phyloP scores from a whole-genome alignment of 2,888 invertebrate species.

The Rhagophthalmus giganteus region DNA sequence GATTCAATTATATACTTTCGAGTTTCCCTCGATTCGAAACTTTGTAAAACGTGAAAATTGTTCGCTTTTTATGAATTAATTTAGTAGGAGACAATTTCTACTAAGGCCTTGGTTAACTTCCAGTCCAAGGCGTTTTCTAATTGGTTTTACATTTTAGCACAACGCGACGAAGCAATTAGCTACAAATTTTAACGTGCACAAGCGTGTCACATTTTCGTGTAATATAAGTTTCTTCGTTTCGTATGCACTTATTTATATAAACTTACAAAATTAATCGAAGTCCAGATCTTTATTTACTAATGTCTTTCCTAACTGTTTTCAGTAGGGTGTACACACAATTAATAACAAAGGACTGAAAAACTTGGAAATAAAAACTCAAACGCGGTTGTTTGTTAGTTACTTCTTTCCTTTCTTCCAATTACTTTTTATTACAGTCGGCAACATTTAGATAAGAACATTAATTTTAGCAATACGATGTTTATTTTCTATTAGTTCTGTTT shows the following conservation, averaged over 20 bases:
- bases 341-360: slow-evolving; percentile 3
- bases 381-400: no score
- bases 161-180: slow-evolving; percentile 24
- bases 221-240: no score
- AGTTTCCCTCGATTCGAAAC: slow-evolving; percentile 39
- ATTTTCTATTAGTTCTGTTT: slow-evolving; percentile 10
- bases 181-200: slow-evolving; percentile 18
- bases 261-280: neutral
- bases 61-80: slow-evolving; percentile 36
- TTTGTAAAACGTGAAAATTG: slow-evolving; percentile 40
- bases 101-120: slow-evolving; percentile 24
- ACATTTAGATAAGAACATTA: slow-evolving; percentile 8
- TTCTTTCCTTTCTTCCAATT: no score
- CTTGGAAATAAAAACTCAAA: no score
- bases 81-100: slow-evolving; percentile 28
- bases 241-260: no score
- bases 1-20: slow-evolving; percentile 43
- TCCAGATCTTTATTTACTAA: slow-evolving; percentile 10
- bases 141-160: slow-evolving; percentile 27
- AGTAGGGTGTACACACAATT: slow-evolving; percentile 10
- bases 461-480: slow-evolving; percentile 2
- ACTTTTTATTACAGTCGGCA: no score
- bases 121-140: slow-evolving; percentile 24
- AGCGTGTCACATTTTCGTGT: slow-evolving; percentile 11
- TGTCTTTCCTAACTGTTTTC: slow-evolving; percentile 5